Evolutionary conservation across 2,113 vertebrate species (phyloP).

Genomic region (Microcebus jonahi): DNA sequence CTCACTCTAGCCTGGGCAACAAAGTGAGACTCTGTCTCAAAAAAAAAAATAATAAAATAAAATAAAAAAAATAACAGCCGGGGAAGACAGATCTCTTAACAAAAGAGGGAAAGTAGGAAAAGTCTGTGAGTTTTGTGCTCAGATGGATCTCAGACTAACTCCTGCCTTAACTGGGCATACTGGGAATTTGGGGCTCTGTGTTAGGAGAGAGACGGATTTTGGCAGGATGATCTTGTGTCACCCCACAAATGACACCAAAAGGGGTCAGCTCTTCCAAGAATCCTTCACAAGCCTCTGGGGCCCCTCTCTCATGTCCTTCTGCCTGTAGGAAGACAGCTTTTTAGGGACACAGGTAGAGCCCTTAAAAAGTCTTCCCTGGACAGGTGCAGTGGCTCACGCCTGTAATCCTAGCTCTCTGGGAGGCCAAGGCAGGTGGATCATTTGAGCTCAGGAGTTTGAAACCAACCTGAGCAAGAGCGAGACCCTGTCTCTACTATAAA

Average conservation of each 20-base stretch:
- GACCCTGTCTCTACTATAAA: too few species aligned
- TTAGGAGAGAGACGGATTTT: neutral
- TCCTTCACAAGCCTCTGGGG: neutral
- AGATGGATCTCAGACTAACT: neutral
- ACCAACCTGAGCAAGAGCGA: too few species aligned
- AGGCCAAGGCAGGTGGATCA: too few species aligned
- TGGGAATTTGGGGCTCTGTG: neutral
- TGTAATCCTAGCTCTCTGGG: too few species aligned
- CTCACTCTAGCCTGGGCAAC: too few species aligned
- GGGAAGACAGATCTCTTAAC: neutral
- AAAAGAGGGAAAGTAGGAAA: neutral
- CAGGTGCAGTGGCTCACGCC: accelerated
- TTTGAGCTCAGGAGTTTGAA: too few species aligned
- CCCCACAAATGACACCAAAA: neutral
- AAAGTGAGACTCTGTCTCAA: too few species aligned
- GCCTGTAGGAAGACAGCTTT: neutral
- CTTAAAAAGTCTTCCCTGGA: neutral
- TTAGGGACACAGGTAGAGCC: neutral
- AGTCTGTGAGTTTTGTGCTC: neutral
- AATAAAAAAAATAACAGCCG: too few species aligned
- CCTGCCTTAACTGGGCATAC: neutral
- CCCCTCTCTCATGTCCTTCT: neutral
- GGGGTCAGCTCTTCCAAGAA: neutral
- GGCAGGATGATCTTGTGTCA: neutral
- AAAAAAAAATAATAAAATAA: too few species aligned